Base-by-base conservation (phyloP, 2,888 invertebrate genomes). In the Prostheceraeus crozeri region DNA sequence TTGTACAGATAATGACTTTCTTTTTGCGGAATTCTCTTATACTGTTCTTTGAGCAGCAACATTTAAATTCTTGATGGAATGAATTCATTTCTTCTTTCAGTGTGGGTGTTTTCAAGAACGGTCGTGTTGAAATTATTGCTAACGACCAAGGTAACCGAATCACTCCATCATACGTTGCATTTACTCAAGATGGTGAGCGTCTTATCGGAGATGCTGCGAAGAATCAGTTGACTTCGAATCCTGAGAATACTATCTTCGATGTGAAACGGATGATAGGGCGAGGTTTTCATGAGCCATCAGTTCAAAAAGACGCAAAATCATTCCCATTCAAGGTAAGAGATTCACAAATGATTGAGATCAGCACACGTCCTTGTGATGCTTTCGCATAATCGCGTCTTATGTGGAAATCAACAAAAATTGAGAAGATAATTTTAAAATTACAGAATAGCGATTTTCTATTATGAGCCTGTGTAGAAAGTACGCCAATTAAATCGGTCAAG, bases 301-400 rank as follows among this genome's bases (percentile, higher is more conserved):
- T 98, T 1, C 94, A 96, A 77, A 84, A 85, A 69, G 98, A 98
- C 71, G 83, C 94, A 68, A 94, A 96, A 77, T 87, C 85, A 80
- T 96, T 93, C 84, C 96, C 98, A 56, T 98, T 98, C 82, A 86
- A 86, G 77, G 88, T 90, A n/a, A n/a, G n/a, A n/a, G n/a, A n/a
- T n/a, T n/a, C n/a, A n/a, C n/a, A n/a, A n/a, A n/a, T n/a, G n/a
- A n/a, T n/a, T n/a, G n/a, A n/a, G n/a, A n/a, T n/a, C n/a, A n/a
- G n/a, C n/a, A n/a, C n/a, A n/a, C n/a, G n/a, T n/a, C n/a, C n/a
- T n/a, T n/a, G n/a, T n/a, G n/a, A n/a, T n/a, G n/a, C n/a, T n/a
- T n/a, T n/a, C n/a, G n/a, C n/a, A n/a, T n/a, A n/a, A n/a, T n/a
- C n/a, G n/a, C n/a, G n/a, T n/a, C n/a, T n/a, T n/a, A n/a, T n/a